Evolutionary conservation across 2,113 vertebrate genomes (phyloP).

Genomic region (Pipra filicauda): DNA sequence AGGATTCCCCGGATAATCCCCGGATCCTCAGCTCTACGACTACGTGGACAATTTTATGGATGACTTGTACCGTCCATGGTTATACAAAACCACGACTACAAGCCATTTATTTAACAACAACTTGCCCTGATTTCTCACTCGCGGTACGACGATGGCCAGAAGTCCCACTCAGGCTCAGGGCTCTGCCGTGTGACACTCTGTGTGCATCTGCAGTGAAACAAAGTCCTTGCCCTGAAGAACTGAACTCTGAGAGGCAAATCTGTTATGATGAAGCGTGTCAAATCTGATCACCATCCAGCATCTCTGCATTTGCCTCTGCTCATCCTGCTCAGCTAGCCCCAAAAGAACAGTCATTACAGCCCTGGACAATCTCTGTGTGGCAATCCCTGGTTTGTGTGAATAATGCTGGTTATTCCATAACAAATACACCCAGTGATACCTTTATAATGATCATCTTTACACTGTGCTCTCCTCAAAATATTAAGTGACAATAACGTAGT

Average conservation of each 20-base stretch:
- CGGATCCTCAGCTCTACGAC: background rate
- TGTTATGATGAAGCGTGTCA: slow-evolving; percentile 20
- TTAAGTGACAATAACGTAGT: slow-evolving; percentile 9
- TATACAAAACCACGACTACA: background rate
- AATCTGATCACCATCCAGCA: slow-evolving; percentile 9
- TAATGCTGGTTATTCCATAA: slow-evolving; percentile 12
- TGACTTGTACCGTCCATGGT: background rate
- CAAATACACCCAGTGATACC: slow-evolving; percentile 59
- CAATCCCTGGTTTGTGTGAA: background rate
- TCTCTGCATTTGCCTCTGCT: background rate
- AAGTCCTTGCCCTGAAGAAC: slow-evolving; percentile 31
- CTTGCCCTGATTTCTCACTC: background rate
- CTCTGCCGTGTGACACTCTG: background rate
- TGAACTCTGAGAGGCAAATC: slow-evolving; percentile 16
- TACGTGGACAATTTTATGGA: fast-evolving
- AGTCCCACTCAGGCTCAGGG: background rate
- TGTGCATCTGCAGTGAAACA: background rate
- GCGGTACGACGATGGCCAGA: background rate
- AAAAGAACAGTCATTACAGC: slow-evolving; percentile 27
- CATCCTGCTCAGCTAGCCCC: background rate
- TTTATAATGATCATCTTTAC: slow-evolving; percentile 32
- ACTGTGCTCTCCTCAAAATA: slow-evolving; percentile 30
- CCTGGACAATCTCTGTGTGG: background rate
- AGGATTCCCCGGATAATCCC: background rate
- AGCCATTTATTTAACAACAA: background rate